Conservation (phyloP, 2,888 invertebrate genomes). For the Timema cristinae region DNA sequence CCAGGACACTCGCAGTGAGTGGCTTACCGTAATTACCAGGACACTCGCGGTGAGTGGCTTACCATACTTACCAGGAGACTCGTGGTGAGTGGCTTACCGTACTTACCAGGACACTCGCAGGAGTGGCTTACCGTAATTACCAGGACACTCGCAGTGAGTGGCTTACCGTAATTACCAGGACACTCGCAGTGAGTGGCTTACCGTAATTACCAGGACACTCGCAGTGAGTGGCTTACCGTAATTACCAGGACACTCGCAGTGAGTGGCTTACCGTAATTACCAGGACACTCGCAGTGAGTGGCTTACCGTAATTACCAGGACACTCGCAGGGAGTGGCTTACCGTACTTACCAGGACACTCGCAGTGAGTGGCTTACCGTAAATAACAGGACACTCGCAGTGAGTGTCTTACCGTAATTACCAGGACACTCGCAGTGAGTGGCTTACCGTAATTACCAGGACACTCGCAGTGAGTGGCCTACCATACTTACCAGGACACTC, state of each 20-base stretch:
- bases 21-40: slow-evolving; percentile 57
- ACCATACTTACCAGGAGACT: slow-evolving; percentile 81
- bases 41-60: slow-evolving; percentile 79
- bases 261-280: slow-evolving; percentile 59
- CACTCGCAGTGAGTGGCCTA: slow-evolving; percentile 80
- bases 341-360: slow-evolving; percentile 80
- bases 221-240: slow-evolving; percentile 76
- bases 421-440: slow-evolving; percentile 83
- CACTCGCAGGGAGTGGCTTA: slow-evolving; percentile 77
- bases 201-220: slow-evolving; percentile 74
- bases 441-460: slow-evolving; percentile 63
- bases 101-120: slow-evolving; percentile 85
- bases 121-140: slow-evolving; percentile 59
- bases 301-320: slow-evolving; percentile 63
- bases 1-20: slow-evolving; percentile 83
- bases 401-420: slow-evolving; percentile 59
- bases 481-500: slow-evolving; percentile 77
- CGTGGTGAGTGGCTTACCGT: slow-evolving; percentile 76
- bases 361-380: slow-evolving; percentile 76
- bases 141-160: slow-evolving; percentile 83
- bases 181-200: slow-evolving; percentile 77
- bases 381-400: slow-evolving; percentile 88
- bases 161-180: slow-evolving; percentile 63
- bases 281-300: slow-evolving; percentile 83
- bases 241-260: slow-evolving; percentile 84